Percentiles rank a stretch among this genome's conserved stretches.
phyloP scores from a whole-genome alignment of 1,140 invertebrate genomes.

The Leptinotarsa texana region DNA sequence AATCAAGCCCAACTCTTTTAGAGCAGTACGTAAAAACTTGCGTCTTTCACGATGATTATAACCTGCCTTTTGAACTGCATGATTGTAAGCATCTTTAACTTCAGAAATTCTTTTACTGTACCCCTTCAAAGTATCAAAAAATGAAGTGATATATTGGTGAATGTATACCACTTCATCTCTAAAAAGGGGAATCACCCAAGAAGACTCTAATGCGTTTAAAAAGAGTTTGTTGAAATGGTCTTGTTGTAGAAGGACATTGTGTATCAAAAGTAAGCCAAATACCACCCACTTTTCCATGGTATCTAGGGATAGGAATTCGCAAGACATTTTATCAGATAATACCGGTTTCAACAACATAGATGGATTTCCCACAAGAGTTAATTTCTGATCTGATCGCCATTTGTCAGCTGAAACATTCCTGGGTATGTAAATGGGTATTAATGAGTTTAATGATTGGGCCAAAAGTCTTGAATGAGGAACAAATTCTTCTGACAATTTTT shows the following conservation, averaged over 20 bases:
- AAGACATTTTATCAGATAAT: slow-evolving; percentile 93
- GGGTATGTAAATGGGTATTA: slow-evolving; percentile 84
- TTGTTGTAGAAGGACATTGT: slow-evolving; percentile 75
- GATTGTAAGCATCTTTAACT: slow-evolving; percentile 91
- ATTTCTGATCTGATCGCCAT: slow-evolving; percentile 90
- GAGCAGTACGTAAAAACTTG: slow-evolving; percentile 92
- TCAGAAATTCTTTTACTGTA: slow-evolving; percentile 90
- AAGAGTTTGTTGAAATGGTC: slow-evolving; percentile 87
- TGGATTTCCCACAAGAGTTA: slow-evolving; percentile 92
- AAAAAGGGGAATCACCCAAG: slow-evolving; percentile 93
- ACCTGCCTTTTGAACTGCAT: slow-evolving; percentile 86
- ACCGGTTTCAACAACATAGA: slow-evolving; percentile 90
- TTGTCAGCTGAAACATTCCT: slow-evolving; percentile 92
- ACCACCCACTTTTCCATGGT: slow-evolving; percentile 96
- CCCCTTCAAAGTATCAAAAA: slow-evolving; percentile 95
- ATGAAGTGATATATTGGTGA: slow-evolving; percentile 89
- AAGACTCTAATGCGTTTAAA: slow-evolving; percentile 86
- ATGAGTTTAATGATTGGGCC: slow-evolving; percentile 81
- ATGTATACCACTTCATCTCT: slow-evolving; percentile 97
- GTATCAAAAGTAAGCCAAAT: slow-evolving; percentile 89
- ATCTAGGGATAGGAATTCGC: slow-evolving; percentile 95
- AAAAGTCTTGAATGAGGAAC: slow-evolving; percentile 90
- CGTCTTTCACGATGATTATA: slow-evolving; percentile 91
- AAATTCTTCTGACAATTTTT: slow-evolving; percentile 97
- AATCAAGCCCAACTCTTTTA: slow-evolving; percentile 94